These are phyloP conservation scores for Rhombomys opimus DNA, from an alignment of 2,113 vertebrate genomes.

Conservation along the genomic window DNA sequence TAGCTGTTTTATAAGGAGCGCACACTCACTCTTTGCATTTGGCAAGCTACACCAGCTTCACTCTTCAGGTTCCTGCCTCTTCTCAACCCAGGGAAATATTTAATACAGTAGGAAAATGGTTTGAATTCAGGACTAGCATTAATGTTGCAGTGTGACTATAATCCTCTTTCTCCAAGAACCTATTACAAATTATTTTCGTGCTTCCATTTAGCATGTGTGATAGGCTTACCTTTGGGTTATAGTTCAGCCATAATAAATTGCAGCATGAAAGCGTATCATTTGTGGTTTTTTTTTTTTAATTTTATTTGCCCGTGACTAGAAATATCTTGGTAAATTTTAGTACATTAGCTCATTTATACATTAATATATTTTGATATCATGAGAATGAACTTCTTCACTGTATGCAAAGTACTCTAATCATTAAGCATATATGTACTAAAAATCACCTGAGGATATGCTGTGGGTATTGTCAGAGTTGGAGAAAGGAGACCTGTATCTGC, in stretches of 20 bases:
- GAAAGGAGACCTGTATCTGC: background rate
- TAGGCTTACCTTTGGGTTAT: background rate
- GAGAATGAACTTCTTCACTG: background rate
- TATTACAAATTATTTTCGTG: background rate
- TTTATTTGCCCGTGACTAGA: background rate
- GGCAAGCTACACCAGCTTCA: background rate
- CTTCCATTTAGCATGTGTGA: background rate
- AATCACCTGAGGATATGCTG: background rate
- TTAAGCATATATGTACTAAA: background rate
- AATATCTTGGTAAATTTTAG: conserved; percentile 9
- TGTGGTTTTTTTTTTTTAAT: background rate
- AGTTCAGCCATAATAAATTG: background rate
- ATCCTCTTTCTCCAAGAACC: background rate
- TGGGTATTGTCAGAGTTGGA: background rate
- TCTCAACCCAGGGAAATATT: background rate
- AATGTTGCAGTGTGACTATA: background rate
- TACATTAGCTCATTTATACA: background rate
- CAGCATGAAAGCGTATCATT: background rate
- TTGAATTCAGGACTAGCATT: background rate
- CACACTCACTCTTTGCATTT: background rate
- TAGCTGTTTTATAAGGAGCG: background rate
- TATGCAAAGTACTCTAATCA: background rate
- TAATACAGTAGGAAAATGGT: conserved; percentile 4
- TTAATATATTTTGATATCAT: conserved; percentile 10
- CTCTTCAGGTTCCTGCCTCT: background rate